Conservation (phyloP, 2,797 vertebrate species). For the Pangasius djambal region DNA sequence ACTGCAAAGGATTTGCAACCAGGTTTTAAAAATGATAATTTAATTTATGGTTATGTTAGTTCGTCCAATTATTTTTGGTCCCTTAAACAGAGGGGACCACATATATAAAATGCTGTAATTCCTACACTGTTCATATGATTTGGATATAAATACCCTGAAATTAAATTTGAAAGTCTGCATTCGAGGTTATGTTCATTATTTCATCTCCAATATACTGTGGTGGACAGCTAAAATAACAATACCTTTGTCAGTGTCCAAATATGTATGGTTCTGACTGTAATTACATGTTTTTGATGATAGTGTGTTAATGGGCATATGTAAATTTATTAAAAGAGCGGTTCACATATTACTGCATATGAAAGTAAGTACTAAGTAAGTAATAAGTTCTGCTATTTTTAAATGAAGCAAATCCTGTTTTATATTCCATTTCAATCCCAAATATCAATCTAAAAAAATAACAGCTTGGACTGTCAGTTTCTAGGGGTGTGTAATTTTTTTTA, state of each 20-base stretch:
- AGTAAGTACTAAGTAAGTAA: background rate
- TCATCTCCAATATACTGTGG: background rate
- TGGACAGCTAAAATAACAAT: background rate
- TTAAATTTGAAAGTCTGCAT: background rate
- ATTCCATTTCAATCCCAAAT: background rate
- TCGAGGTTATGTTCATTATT: background rate
- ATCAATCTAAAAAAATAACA: conserved; percentile 9
- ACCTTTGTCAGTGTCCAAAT: background rate
- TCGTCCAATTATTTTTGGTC: background rate
- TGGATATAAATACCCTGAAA: background rate
- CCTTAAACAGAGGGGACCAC: background rate
- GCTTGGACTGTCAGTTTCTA: conserved; percentile 17
- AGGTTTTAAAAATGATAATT: background rate
- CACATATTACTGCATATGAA: background rate
- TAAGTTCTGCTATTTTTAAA: background rate
- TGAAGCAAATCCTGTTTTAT: conserved; percentile 2
- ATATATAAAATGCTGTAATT: background rate
- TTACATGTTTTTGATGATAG: background rate
- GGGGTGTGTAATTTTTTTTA: conserved; percentile 33
- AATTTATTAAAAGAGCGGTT: background rate
- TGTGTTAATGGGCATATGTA: background rate
- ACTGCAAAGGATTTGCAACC: background rate
- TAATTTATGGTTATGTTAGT: background rate
- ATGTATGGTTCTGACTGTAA: background rate
- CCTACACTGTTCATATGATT: background rate